phyloP scores from a whole-genome alignment of 1,140 invertebrate species.

The Venustaconcha ellipsiformis region DNA sequence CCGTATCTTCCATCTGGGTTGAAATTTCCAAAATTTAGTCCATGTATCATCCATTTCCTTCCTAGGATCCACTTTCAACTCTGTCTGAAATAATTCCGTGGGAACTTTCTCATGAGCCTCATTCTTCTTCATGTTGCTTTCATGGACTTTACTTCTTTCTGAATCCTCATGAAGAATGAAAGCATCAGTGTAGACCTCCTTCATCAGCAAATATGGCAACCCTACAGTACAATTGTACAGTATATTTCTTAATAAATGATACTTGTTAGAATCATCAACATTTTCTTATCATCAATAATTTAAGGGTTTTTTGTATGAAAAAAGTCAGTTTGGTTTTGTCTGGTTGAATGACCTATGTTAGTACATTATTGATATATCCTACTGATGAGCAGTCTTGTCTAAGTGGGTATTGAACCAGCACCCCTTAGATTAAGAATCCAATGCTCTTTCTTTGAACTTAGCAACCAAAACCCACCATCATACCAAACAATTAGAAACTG shows the following conservation, averaged over 20 bases:
- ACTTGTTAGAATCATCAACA: neutral
- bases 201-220: slow-evolving; percentile 64
- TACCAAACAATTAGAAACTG: no score
- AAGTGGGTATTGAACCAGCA: no score
- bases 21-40: slow-evolving; percentile 59
- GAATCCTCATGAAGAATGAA: slow-evolving; percentile 68
- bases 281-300: neutral
- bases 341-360: neutral
- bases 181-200: slow-evolving; percentile 61
- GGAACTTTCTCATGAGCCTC: slow-evolving; percentile 12
- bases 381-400: neutral
- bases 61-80: slow-evolving; percentile 41
- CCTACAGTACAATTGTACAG: slow-evolving; percentile 42
- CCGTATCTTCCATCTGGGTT: slow-evolving; percentile 67
- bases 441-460: neutral
- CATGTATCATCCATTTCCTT: slow-evolving; percentile 57
- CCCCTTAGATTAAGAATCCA: no score
- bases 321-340: neutral
- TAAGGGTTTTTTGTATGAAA: neutral
- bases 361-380: no score
- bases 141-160: slow-evolving; percentile 28
- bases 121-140: slow-evolving; percentile 17
- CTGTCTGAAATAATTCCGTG: slow-evolving; percentile 2
- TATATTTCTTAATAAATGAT: neutral
- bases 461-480: no score